Percentiles rank a stretch among this genome's conserved stretches.
Evolutionary conservation across 2,797 vertebrate species (phyloP).

Genomic region (Myotis pilosus): DNA sequence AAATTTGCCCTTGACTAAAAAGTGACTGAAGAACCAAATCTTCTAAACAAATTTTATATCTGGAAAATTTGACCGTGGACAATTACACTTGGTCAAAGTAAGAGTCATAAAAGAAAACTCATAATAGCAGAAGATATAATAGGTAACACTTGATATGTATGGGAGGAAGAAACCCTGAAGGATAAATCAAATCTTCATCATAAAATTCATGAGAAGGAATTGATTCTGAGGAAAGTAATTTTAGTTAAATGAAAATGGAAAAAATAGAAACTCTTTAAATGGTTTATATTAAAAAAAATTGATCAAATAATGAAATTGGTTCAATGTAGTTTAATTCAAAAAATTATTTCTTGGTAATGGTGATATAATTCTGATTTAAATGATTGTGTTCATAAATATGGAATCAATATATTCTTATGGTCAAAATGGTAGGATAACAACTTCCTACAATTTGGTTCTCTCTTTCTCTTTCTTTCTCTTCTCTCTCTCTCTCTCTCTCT

Average conservation of each 20-base stretch:
- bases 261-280: slow-evolving; percentile 51
- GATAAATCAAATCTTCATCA: slow-evolving; percentile 58
- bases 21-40: background rate
- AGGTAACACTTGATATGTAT: slow-evolving; percentile 40
- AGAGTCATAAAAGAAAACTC: slow-evolving; percentile 40
- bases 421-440: slow-evolving; percentile 52
- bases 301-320: slow-evolving; percentile 58
- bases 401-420: slow-evolving; percentile 40
- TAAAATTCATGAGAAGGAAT: slow-evolving; percentile 63
- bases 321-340: slow-evolving; percentile 55
- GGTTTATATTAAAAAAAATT: slow-evolving; percentile 54
- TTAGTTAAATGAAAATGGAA: slow-evolving; percentile 60
- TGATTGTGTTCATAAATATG: slow-evolving; percentile 32
- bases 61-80: slow-evolving; percentile 42
- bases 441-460: background rate
- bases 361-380: slow-evolving; percentile 57
- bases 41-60: slow-evolving; percentile 25
- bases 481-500: background rate
- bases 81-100: background rate
- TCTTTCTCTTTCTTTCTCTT: too few species aligned
- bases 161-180: background rate
- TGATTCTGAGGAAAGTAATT: slow-evolving; percentile 63
- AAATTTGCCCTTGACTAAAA: background rate
- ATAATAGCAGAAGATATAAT: slow-evolving; percentile 18
- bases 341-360: slow-evolving; percentile 39